Base-by-base conservation (phyloP, 92 coral and sea anemone genomes). In the Zoanthus sociatus region DNA sequence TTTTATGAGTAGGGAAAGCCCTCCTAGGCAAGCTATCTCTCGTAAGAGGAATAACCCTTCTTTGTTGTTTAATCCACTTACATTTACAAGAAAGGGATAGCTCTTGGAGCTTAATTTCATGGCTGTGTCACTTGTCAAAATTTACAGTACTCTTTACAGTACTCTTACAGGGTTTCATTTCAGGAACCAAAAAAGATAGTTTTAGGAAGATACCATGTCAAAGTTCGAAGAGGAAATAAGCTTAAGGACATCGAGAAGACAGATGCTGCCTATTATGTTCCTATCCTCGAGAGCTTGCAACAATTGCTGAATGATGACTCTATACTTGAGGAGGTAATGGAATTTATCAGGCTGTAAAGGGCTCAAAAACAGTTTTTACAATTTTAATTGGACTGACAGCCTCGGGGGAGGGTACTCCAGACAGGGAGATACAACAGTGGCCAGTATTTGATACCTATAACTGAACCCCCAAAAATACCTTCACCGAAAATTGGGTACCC, bases 301-400 rank as follows among this genome's bases (percentile, higher is more conserved):
- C 88, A 85, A 71, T 42, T 85, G 72, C 51, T 85, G 21, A 85
- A 85, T 85, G 88, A 85, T 55, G 37, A 30, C 15, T 85, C 88
- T 4, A 72, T 85, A 8, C 50, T 85, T 21, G 83, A 74, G 50
- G 72, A 85, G 88, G 88, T 85, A 75, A 58, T 58, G 66, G 51
- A 58, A 58, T 58, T 58, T 58, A 58, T 58, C 66, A 58, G n/a
- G 5, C 66, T 58, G n/a, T 58, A 58, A 58, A 58, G 66, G 66
- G 66, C 66, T 58, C 66, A 58, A 58, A 58, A 58, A 58, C 66
- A 58, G 66, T 58, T 58, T 58, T 58, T 58, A 58, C 66, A 58
- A 58, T 58, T 58, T 58, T 14, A 58, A 58, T 58, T 58, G 66
- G n/a, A 58, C 66, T 58, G 66, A 58, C 66, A 58, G 66, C 66